phyloP scores from a whole-genome alignment of 2,888 invertebrate genomes.

The Dicyrtomina minuta region DNA sequence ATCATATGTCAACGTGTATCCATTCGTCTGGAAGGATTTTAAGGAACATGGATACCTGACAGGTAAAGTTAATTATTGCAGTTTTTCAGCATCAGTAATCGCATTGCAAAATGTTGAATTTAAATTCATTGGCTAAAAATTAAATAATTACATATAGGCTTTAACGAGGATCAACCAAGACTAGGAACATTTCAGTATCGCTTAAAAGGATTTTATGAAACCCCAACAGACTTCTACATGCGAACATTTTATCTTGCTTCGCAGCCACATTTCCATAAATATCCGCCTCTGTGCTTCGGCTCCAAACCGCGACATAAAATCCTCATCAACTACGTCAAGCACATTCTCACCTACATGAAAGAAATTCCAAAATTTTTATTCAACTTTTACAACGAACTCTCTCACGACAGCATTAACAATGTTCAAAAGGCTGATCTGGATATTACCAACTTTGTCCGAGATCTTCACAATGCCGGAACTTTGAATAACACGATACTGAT shows the following conservation, averaged over 20 bases:
- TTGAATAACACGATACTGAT: conserved; percentile 78
- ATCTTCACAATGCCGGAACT: conserved; percentile 65
- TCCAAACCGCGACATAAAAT: conserved; percentile 70
- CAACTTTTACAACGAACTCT: conserved; percentile 84
- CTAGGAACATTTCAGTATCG: conserved; percentile 88
- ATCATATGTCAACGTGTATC: too few species aligned
- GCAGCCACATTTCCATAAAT: conserved; percentile 61
- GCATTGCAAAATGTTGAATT: too few species aligned
- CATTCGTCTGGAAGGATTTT: conserved; percentile 58
- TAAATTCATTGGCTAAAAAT: too few species aligned
- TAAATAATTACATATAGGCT: conserved; percentile 63
- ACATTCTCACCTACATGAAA: conserved; percentile 65
- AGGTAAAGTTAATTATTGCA: too few species aligned
- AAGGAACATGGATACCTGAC: conserved; percentile 56
- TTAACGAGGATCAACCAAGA: conserved; percentile 80
- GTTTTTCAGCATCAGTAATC: too few species aligned
- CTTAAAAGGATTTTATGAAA: conserved; percentile 77
- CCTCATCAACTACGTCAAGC: conserved; percentile 61
- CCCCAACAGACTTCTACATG: conserved; percentile 89
- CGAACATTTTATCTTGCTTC: conserved; percentile 75
- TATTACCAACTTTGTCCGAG: conserved; percentile 60
- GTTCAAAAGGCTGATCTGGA: conserved; percentile 77
- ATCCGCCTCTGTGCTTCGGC: conserved; percentile 69
- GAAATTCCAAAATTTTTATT: conserved; percentile 77
- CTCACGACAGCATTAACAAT: conserved; percentile 81